Evolutionary conservation across 2,797 vertebrate genomes (phyloP), one percentile per base, ranked within the genome.

Genomic region (Rhodeus uyekii): DNA sequence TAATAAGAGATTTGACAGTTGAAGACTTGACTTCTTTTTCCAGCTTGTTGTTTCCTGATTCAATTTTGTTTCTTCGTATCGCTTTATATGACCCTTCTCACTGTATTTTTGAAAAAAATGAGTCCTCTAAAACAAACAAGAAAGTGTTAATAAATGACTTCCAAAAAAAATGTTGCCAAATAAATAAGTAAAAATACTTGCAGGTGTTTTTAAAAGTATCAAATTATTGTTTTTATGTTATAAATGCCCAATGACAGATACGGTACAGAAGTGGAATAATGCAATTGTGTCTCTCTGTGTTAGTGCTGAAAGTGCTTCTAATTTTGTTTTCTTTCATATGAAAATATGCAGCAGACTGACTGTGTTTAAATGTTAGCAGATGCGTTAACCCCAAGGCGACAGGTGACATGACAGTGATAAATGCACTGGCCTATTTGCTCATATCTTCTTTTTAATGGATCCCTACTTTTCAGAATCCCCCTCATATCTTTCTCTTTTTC

Each of bases 251-350:
- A 22, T 39, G 61, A 53, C 36, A 32, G 42, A 32, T 65, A 32
- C 18, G 7, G 36, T 22, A 64, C 12, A 8, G 24, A n/a, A 10
- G 19, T n/a, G 18, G 58, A 81, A 55, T 74, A 38, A 74, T 32
- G 24, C 60, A 64, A 8, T 39, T 50, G 58, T 64, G 69, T 64
- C 32, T 65, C 24, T 64, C 55, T 42, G 24, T 32, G 19, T 81
- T 75, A 39, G 60, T 53, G 61, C 79, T 63, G 18, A 71, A 78
- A 38, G 39, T 61, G 74, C 68, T 71, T 69, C 53, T 83, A 78
- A 63, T 74, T 16, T 76, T 10, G 50, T 27, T 83, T 80, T 67
- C 83, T 82, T 80, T 89, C 87, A 60, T 90, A 75, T 81, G 71
- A 75, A 65, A 81, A 75, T 81, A 65, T 67, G 46, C 71, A 75